Evolutionary conservation across 1,140 invertebrate species (phyloP).

Genomic region (Heliothis virescens): DNA sequence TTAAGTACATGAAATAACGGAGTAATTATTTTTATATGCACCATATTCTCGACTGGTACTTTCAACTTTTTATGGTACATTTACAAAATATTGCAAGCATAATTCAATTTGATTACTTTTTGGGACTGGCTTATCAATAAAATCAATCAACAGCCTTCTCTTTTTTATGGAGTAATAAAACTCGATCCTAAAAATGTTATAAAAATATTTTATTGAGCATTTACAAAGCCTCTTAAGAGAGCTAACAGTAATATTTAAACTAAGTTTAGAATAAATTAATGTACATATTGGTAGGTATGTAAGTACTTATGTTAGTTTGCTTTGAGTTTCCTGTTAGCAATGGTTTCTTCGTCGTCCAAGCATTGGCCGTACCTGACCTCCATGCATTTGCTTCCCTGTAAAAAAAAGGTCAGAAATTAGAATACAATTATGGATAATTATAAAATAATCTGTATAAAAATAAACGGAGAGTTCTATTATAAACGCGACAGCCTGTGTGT

Average conservation of each 20-base stretch:
- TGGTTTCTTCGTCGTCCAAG: conserved; percentile 78
- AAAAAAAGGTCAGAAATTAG: conserved; percentile 57
- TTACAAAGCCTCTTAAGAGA: conserved; percentile 39
- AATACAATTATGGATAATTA: not conserved
- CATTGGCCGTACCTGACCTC: conserved; percentile 84
- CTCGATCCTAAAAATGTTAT: conserved; percentile 1
- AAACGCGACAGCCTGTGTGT: too few relatives aligned
- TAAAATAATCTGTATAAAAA: too few relatives aligned
- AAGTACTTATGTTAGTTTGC: conserved; percentile 48
- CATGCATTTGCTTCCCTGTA: conserved; percentile 86
- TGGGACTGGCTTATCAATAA: not conserved
- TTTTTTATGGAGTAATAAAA: conserved; percentile 20
- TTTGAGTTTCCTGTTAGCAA: conserved; percentile 70
- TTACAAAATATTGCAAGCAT: too few relatives aligned
- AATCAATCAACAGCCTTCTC: too few relatives aligned
- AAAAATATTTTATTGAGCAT: conserved; percentile 51
- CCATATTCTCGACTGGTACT: too few relatives aligned
- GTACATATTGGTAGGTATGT: not conserved
- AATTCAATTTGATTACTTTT: too few relatives aligned
- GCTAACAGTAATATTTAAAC: conserved; percentile 19
- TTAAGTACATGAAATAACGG: too few relatives aligned
- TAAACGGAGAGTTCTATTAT: too few relatives aligned
- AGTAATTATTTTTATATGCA: too few relatives aligned
- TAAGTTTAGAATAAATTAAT: conserved; percentile 43
- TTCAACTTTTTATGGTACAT: too few relatives aligned